Percentiles rank a stretch among this genome's conserved stretches.
These are phyloP conservation scores for Brachionus koreanus DNA, from an alignment of 1,140 invertebrate genomes.

Conservation along the genomic window DNA sequence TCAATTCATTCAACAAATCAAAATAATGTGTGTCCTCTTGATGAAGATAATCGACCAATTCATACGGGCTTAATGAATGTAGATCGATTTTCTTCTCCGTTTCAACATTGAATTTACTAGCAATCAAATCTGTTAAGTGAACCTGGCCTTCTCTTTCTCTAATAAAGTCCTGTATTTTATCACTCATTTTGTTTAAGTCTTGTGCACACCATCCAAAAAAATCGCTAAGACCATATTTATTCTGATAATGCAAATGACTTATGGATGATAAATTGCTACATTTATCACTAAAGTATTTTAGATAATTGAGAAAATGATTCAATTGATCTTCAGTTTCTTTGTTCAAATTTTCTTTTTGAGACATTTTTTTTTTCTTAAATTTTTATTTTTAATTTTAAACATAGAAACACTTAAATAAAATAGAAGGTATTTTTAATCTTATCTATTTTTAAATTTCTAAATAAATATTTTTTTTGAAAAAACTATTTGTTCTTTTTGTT, in stretches of 20 bases:
- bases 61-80: not conserved
- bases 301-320: not conserved
- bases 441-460: no score
- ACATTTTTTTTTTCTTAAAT: not conserved
- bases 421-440: no score
- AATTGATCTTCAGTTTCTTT: not conserved
- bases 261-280: not conserved
- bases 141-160: not conserved
- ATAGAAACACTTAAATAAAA: no score
- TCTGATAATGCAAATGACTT: not conserved
- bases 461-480: no score
- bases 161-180: not conserved
- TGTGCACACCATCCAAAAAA: conserved; percentile 2
- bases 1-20: not conserved
- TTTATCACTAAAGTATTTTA: conserved; percentile 13
- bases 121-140: not conserved
- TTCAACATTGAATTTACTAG: not conserved
- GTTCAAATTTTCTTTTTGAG: not conserved
- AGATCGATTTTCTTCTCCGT: not conserved
- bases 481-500: no score
- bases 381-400: not conserved
- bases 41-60: conserved; percentile 3
- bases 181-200: not conserved
- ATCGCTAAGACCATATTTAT: not conserved
- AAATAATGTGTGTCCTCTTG: not conserved